Conservation (phyloP, 2,888 invertebrate species). For the Lasius fuliginosus region DNA sequence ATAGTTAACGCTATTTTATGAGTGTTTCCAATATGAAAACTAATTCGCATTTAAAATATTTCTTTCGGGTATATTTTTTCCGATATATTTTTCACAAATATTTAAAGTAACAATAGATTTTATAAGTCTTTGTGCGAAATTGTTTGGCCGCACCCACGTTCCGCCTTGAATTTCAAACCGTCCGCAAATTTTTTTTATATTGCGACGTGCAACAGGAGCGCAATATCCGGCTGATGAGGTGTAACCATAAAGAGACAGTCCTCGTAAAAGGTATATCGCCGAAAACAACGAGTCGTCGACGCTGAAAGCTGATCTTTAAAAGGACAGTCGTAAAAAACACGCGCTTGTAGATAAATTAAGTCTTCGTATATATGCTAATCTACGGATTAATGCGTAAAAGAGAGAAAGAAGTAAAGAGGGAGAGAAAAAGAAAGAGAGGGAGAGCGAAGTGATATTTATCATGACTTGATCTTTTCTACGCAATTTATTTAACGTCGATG, state of each 20-base stretch:
- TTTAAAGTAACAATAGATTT: not conserved
- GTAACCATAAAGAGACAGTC: constrained; percentile 44
- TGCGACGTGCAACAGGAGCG: constrained; percentile 28
- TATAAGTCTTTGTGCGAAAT: not conserved
- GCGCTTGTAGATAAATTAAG: constrained; percentile 45
- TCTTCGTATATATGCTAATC: constrained; percentile 45
- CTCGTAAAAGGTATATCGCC: constrained; percentile 48
- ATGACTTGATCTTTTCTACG: constrained; percentile 16
- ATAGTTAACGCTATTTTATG: not conserved
- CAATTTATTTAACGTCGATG: constrained; percentile 39
- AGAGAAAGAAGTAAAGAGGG: not conserved
- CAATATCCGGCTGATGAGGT: constrained; percentile 46
- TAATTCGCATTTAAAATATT: not conserved
- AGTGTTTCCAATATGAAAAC: not conserved
- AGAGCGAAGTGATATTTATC: constrained; percentile 32
- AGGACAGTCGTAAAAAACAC: constrained; percentile 39
- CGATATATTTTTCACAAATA: not conserved
- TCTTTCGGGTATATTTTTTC: not conserved
- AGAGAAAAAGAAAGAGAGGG: not conserved
- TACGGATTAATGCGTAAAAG: constrained; percentile 9
- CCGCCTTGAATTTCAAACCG: not conserved
- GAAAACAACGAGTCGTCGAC: constrained; percentile 36
- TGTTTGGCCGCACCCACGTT: not conserved
- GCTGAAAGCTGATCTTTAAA: constrained; percentile 33
- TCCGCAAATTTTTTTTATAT: not conserved